phyloP scores from a whole-genome alignment of 2,113 vertebrate species.

The Anthoscopus minutus region DNA sequence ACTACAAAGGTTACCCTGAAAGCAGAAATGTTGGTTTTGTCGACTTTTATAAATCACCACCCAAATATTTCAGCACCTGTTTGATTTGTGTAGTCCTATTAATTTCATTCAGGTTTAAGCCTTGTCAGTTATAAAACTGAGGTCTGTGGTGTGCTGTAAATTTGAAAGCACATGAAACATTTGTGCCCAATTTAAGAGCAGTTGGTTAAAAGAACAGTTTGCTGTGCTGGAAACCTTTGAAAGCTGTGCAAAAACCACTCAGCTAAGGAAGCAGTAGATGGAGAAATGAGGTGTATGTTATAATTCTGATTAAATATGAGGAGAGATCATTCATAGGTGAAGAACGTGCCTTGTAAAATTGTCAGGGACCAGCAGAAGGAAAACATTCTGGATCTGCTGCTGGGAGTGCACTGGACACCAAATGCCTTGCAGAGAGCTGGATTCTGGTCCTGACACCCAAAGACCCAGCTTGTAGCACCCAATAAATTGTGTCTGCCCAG shows the following conservation, averaged over 20 bases:
- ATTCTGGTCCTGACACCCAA: not conserved
- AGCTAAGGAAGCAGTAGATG: not conserved
- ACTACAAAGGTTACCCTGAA: not conserved
- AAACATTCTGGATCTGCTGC: not conserved
- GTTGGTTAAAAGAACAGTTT: not conserved
- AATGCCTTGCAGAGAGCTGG: not conserved
- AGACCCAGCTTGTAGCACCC: not conserved
- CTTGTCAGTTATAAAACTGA: not conserved
- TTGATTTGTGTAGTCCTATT: not conserved
- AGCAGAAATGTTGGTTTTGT: not conserved
- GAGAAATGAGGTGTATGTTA: not conserved
- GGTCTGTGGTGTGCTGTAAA: not conserved
- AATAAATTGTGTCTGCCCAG: not conserved
- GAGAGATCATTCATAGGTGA: not conserved
- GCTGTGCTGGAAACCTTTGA: not conserved
- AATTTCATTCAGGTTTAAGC: not conserved
- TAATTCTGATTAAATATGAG: not conserved
- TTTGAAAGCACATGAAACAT: not conserved
- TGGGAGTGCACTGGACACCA: not conserved
- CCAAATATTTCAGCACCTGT: not conserved
- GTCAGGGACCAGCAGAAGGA: not conserved
- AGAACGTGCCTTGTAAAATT: not conserved
- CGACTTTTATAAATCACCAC: not conserved
- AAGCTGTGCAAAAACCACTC: not conserved
- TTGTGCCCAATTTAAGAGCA: not conserved